Evolutionary conservation across 2,888 invertebrate species (phyloP).

Genomic region (Trachelus tabidus): DNA sequence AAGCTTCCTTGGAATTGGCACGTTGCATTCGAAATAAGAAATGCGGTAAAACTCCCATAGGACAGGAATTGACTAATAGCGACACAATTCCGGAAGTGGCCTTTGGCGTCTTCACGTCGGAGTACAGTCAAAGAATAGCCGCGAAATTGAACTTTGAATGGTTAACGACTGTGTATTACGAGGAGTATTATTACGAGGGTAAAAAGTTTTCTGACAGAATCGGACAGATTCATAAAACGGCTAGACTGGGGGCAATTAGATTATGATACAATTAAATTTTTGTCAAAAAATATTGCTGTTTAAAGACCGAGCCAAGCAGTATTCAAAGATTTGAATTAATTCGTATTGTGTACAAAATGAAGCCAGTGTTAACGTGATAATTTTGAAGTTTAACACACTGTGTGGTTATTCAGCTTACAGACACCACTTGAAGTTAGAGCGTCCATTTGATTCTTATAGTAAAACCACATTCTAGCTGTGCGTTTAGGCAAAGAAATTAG

Average conservation of each 20-base stretch:
- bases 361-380: too few species aligned
- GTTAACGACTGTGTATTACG: conserved; percentile 68
- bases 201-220: conserved; percentile 72
- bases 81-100: conserved; percentile 68
- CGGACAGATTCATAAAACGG: conserved; percentile 50
- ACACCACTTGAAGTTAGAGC: not conserved
- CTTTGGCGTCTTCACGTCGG: conserved; percentile 73
- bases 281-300: too few species aligned
- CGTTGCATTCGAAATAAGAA: conserved; percentile 50
- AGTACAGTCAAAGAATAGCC: conserved; percentile 72
- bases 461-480: not conserved
- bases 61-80: not conserved
- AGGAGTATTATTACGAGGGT: conserved; percentile 70
- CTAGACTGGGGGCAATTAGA: conserved; percentile 39
- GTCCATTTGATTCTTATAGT: not conserved
- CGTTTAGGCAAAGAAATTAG: not conserved
- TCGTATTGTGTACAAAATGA: too few species aligned
- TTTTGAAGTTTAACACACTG: too few species aligned
- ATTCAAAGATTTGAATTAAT: not conserved
- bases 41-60: conserved; percentile 37
- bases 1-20: conserved; percentile 68
- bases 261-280: conserved; percentile 9
- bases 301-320: not conserved
- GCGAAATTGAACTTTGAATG: conserved; percentile 70
- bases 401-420: not conserved